Evolutionary conservation across 2,888 invertebrate genomes (phyloP), one percentile per base, ranked within the genome.

Genomic region (Parthenolecanium corni): DNA sequence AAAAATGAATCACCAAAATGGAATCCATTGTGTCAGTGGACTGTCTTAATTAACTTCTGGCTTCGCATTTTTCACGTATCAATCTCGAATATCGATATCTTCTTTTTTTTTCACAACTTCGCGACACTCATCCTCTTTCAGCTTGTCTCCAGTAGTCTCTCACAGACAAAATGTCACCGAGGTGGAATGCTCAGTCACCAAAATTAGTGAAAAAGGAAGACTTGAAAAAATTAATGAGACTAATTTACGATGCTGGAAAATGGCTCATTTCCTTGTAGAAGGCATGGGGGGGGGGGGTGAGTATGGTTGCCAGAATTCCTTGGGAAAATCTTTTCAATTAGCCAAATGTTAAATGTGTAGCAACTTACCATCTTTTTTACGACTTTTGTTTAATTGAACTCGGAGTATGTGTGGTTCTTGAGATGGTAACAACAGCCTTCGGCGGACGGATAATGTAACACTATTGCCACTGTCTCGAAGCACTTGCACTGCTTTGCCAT

Each of bases 401-500:
- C 93, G 89, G 67, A 92, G 74, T 25, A 80, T 75, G 71, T 78
- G 78, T 12, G 82, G 81, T 66, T 71, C 70, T n/a, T 69, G 69
- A 23, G 68, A 69, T 16, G 72, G 72, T 54, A 80, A 71, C 20
- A 80, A 76, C 11, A 81, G 86, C 67, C 95, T 79, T 66, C 97
- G 78, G 72, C 93, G 86, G 65, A 97, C 88, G 67, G 92, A 87
- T 71, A 93, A 77, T 64, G 87, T 82, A 40, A 93, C 93, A 18
- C 88, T 85, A 68, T 90, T 89, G 46, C 92, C 92, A 46, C 89
- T 89, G 74, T 93, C 93, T 42, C 92, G 80, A 65, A 93, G 77
- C 52, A 93, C 92, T 72, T 91, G 90, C 63, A 93, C 92, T 1
- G 93, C 93, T 1, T 90, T 86, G 14, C 88, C 90, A 73, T 98